These are phyloP conservation scores for Desoria tigrina DNA, from an alignment of 2,888 invertebrate species.

Conservation along the genomic window DNA sequence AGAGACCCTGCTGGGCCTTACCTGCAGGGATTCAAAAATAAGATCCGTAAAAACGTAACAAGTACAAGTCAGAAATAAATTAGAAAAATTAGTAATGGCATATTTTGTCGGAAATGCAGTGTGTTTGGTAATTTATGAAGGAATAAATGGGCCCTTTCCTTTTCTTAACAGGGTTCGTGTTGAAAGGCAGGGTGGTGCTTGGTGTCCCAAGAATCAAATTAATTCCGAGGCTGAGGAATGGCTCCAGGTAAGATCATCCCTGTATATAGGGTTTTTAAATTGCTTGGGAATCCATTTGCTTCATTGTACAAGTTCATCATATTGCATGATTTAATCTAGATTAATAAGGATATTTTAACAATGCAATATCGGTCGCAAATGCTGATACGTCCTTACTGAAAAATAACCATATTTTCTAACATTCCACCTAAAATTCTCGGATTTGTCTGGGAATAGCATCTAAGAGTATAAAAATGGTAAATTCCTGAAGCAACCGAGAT, in stretches of 20 bases:
- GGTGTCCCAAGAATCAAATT: conserved; percentile 84
- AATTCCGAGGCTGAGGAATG: conserved; percentile 74
- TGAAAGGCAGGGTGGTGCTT: conserved; percentile 83
- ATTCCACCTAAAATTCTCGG: too few species aligned
- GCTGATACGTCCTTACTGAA: too few species aligned
- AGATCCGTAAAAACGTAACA: background rate
- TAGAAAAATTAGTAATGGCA: conserved; percentile 11
- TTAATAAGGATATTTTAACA: too few species aligned
- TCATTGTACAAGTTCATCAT: too few species aligned
- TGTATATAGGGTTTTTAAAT: background rate
- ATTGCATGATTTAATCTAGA: background rate
- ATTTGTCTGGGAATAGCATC: too few species aligned
- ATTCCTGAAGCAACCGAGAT: too few species aligned
- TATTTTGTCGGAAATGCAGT: background rate
- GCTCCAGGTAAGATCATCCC: conserved; percentile 61
- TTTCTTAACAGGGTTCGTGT: conserved; percentile 69
- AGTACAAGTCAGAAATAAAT: conserved; percentile 9
- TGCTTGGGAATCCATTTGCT: too few species aligned
- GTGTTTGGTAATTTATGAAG: conserved; percentile 6
- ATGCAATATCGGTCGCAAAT: too few species aligned
- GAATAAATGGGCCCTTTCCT: conserved; percentile 46
- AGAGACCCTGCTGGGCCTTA: conserved; percentile 2
- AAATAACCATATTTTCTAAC: too few species aligned
- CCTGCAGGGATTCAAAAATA: background rate
- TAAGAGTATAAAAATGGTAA: too few species aligned